phyloP scores from a whole-genome alignment of 2,113 vertebrate species.

The Opisthocomus hoazin region DNA sequence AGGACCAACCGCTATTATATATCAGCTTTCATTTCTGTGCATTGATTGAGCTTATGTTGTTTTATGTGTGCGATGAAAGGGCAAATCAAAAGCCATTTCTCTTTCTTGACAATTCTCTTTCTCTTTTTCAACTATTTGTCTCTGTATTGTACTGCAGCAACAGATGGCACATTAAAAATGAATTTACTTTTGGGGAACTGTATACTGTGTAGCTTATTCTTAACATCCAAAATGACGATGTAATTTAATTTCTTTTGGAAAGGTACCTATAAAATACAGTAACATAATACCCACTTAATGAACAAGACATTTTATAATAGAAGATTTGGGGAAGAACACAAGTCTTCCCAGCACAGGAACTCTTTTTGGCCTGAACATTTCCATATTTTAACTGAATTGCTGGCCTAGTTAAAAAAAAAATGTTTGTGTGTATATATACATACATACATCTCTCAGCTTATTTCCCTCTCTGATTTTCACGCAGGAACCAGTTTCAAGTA shows the following conservation, averaged over 20 bases:
- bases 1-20: constrained; percentile 63
- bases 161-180: constrained; percentile 60
- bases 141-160: constrained; percentile 34
- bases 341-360: neutral
- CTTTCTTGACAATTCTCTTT: constrained; percentile 59
- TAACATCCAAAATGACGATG: neutral
- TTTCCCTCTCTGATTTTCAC: neutral
- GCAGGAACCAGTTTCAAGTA: neutral
- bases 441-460: neutral
- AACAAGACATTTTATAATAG: neutral
- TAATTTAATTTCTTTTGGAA: constrained; percentile 25
- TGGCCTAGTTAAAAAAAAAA: neutral
- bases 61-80: constrained; percentile 63
- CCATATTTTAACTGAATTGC: neutral
- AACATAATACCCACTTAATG: neutral
- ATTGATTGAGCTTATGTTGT: constrained; percentile 62
- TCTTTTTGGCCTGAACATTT: neutral
- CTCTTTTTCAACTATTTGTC: constrained; percentile 55
- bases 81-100: constrained; percentile 68
- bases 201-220: neutral
- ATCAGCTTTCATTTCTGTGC: constrained; percentile 75
- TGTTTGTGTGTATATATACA: rapidly evolving
- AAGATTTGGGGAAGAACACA: neutral
- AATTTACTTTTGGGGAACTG: constrained; percentile 36
- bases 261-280: constrained; percentile 10